Evolutionary conservation across 2,888 invertebrate species (phyloP), one percentile per base, ranked within the genome.

Genomic region (Meghimatium bilineatum): DNA sequence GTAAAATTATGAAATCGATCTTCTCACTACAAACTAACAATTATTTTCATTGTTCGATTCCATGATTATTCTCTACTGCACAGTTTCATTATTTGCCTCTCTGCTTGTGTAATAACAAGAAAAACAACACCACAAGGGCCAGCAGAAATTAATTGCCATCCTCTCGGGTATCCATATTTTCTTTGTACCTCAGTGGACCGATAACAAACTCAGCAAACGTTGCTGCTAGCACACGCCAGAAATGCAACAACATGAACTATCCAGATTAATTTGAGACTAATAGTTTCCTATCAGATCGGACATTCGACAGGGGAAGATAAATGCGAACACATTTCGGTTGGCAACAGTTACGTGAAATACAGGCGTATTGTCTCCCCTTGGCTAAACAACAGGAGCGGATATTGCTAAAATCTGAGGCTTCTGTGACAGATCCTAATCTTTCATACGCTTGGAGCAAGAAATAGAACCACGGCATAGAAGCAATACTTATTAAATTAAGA

Each of bases 201-300:
- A 71, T 38, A 71, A 71, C 71, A 71, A 1, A 71, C 38, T 38
- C 23, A 0, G 38, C 71, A 26, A 38, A 71, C 23, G 20, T 26
- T 38, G 38, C 36, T 17, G 23, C 17, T 38, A 26, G 26, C 23
- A 38, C 38, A 38, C 38, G 6, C 36, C 2, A 26, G 71, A 38
- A 71, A 38, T 5, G 38, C 26, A 38, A 71, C 38, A 71, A 38
- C 71, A 38, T 10, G 71, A 23, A 8, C 71, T 38, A 36, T 71
- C 71, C 71, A 38, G 36, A 71, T 71, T 36, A 71, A 71, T 71
- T 23, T 26, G 71, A 71, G n/a, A 71, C 36, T 71, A 71, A 71
- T 38, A 23, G 38, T 26, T 14, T 20, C 38, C 0, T 71, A 71
- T 71, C 71, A 38, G 23, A 17, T 71, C 6, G 23, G 26, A 71